phyloP scores from a whole-genome alignment of 2,888 invertebrate species.

The Thymelicus lineola region DNA sequence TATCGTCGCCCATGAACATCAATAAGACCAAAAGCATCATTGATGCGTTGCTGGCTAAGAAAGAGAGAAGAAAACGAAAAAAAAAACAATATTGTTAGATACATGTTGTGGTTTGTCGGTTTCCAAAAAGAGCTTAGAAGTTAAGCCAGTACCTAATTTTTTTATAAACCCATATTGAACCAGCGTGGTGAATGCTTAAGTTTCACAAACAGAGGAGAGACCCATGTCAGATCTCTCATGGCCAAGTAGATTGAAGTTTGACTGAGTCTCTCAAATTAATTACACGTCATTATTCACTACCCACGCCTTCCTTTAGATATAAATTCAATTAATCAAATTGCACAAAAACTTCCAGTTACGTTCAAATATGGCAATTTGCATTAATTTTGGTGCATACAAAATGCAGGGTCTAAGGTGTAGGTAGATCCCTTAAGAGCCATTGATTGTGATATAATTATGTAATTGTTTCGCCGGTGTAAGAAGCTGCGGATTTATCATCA shows the following conservation, averaged over 20 bases:
- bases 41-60: too few species aligned
- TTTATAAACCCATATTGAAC: too few species aligned
- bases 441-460: slow-evolving; percentile 3
- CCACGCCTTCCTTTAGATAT: slow-evolving; percentile 28
- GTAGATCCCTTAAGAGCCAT: slow-evolving; percentile 9
- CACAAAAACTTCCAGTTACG: slow-evolving; percentile 28
- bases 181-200: too few species aligned
- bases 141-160: too few species aligned
- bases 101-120: too few species aligned
- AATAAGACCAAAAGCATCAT: too few species aligned
- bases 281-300: slow-evolving; percentile 18
- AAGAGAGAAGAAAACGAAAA: too few species aligned
- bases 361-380: slow-evolving; percentile 27
- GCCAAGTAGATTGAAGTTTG: background rate
- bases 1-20: too few species aligned
- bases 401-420: slow-evolving; percentile 10
- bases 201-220: too few species aligned
- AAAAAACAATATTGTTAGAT: too few species aligned
- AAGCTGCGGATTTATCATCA: background rate
- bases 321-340: slow-evolving; percentile 34
- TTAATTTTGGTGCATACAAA: slow-evolving; percentile 32
- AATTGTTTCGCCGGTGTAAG: background rate
- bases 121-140: too few species aligned
- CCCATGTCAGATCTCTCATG: too few species aligned
- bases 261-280: slow-evolving; percentile 10